Conservation (phyloP, 2,888 invertebrate species). For the Endomychus coccineus region DNA sequence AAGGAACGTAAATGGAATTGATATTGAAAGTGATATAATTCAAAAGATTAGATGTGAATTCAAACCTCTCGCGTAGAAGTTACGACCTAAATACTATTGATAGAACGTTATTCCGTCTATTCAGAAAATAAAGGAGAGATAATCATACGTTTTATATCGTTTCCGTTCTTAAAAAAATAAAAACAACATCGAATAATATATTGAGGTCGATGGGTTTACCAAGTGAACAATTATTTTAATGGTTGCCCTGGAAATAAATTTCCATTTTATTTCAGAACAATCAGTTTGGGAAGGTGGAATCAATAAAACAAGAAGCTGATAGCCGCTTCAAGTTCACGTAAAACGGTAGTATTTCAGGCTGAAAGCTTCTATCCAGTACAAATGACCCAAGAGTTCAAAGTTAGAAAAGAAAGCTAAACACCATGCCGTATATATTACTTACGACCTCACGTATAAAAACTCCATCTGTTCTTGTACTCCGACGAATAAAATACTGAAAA, state of each 20-base stretch:
- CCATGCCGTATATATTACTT: constrained; percentile 33
- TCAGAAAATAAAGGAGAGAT: too few relatives aligned
- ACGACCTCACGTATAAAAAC: constrained; percentile 33
- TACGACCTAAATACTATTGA: too few relatives aligned
- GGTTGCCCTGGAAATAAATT: constrained; percentile 6
- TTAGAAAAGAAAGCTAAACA: constrained; percentile 30
- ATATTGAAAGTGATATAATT: too few relatives aligned
- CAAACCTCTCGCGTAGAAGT: too few relatives aligned
- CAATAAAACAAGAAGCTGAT: constrained; percentile 33
- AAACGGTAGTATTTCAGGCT: constrained; percentile 37
- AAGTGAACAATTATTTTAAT: too few relatives aligned
- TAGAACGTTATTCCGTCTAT: too few relatives aligned
- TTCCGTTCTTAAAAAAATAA: too few relatives aligned
- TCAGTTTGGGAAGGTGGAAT: constrained; percentile 28
- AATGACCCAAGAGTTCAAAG: constrained; percentile 37
- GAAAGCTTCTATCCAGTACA: constrained; percentile 36
- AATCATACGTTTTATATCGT: too few relatives aligned
- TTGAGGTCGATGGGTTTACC: too few relatives aligned
- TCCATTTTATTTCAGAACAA: constrained; percentile 5
- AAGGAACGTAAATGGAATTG: too few relatives aligned
- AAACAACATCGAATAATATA: too few relatives aligned
- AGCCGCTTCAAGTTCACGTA: constrained; percentile 35
- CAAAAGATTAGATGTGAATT: too few relatives aligned
- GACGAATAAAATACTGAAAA: constrained; percentile 25
- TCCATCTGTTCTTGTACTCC: constrained; percentile 31